Conservation (phyloP, 2,888 invertebrate species). For the Zeuzera pyrina region DNA sequence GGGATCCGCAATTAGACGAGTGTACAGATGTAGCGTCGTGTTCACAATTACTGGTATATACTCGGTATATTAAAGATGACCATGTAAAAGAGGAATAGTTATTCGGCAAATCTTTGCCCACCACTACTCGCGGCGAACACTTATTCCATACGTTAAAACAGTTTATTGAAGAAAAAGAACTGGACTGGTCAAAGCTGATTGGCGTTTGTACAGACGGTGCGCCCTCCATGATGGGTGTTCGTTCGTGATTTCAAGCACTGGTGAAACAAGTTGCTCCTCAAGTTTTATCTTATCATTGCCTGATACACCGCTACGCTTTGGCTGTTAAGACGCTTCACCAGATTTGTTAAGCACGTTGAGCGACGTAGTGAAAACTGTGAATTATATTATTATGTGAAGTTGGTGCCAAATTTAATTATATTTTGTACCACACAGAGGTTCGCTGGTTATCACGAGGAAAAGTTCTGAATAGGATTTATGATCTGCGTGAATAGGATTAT, state of each 20-base stretch:
- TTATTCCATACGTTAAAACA: slow-evolving; percentile 18
- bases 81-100: slow-evolving; percentile 16
- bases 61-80: slow-evolving; percentile 16
- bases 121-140: slow-evolving; percentile 17
- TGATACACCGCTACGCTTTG: slow-evolving; percentile 19
- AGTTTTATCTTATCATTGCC: slow-evolving; percentile 15
- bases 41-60: slow-evolving; percentile 16
- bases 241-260: slow-evolving; percentile 19
- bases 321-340: slow-evolving; percentile 18
- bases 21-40: slow-evolving; percentile 17
- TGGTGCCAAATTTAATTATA: too few relatives aligned
- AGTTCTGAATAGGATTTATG: too few relatives aligned
- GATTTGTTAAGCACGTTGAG: too few relatives aligned
- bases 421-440: too few relatives aligned
- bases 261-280: slow-evolving; percentile 21
- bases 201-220: slow-evolving; percentile 17
- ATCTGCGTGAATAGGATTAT: too few relatives aligned
- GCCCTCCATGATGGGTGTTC: slow-evolving; percentile 17
- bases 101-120: slow-evolving; percentile 19
- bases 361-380: slow-evolving; percentile 18
- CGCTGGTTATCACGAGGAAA: too few relatives aligned
- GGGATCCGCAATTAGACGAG: slow-evolving; percentile 16
- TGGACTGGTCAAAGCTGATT: slow-evolving; percentile 19
- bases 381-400: too few relatives aligned
- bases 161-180: slow-evolving; percentile 16